Base-by-base conservation (phyloP, 2,113 vertebrate species). In the Notechis scutatus region DNA sequence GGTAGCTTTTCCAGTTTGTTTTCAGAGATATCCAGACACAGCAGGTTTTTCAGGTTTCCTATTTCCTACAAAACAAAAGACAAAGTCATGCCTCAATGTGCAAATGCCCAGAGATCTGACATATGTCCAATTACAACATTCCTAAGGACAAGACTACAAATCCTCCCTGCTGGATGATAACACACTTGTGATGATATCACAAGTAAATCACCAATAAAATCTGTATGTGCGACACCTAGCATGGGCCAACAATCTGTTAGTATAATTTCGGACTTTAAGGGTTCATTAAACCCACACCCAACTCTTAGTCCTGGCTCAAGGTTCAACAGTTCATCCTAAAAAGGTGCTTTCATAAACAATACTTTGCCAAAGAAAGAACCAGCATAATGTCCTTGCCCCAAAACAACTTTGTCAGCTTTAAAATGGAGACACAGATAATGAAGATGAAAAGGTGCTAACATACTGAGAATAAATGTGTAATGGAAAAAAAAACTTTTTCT, bases 1-100 rank as follows among this genome's bases (percentile, higher is more conserved):
- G 99, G 99, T 95, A 99, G 99, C 94, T 96, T 98, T 96, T 98
- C 99, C 96, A 99, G 96, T 96, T 99, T 99, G 97, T 99, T 99
- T 97, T 99, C 99, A 6, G 99, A 99, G 91, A 99, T 98, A 97
- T 99, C 99, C 96, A 99, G 97, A 97, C 99, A 99, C 90, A 99
- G 96, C 95, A 99, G 97, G 97, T 97, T 99, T 97, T 98, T 98
- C 98, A 99, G 98, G 93, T 97, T 98, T 96, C 99, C 99, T 94
- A 99, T 97, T 96, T 99, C 99, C 99, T 99, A 90, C 0, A 10
- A 94, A 88, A 94, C 92, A 85, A 50, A 90, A 93, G 96, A 45
- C 64, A 45, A 54, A 69, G 93, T 95, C 93, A 93, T 61, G 94
- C 92, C 95, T 91, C 94, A 96, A 96, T 91, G 85, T 0, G 92